These are phyloP conservation scores for Pygathrix nemaeus DNA, from an alignment of 2,113 vertebrate species.

Conservation along the genomic window DNA sequence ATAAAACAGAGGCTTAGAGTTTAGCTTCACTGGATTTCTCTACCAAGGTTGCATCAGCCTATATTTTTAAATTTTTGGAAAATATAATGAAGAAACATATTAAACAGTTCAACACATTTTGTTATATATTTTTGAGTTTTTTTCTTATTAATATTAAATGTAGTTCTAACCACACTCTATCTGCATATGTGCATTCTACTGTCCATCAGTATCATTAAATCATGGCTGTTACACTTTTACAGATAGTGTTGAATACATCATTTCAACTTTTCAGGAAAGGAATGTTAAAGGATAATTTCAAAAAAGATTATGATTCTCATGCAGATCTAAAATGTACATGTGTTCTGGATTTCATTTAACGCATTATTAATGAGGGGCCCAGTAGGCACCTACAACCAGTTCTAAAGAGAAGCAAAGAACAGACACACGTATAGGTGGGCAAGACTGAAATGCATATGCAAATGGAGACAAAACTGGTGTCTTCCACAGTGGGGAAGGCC, in stretches of 20 bases:
- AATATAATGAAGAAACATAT: not conserved
- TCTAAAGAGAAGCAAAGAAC: not conserved
- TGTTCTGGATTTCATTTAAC: not conserved
- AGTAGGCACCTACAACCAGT: not conserved
- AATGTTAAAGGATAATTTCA: not conserved
- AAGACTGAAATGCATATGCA: not conserved
- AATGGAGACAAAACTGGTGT: not conserved
- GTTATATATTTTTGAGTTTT: not conserved
- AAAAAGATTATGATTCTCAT: not conserved
- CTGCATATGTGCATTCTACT: not conserved
- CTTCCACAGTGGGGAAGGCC: not conserved
- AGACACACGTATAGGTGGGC: not conserved
- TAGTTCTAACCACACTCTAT: not conserved
- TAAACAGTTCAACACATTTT: not conserved
- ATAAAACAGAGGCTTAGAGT: not conserved
- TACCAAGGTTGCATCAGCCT: not conserved
- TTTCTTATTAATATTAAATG: not conserved
- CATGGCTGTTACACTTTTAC: not conserved
- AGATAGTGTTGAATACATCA: not conserved
- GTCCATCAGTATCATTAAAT: not conserved
- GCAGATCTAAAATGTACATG: too few relatives aligned
- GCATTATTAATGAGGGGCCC: not conserved
- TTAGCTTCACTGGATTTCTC: not conserved
- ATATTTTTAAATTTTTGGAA: not conserved
- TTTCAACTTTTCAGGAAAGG: not conserved